Evolutionary conservation across 1,140 invertebrate genomes (phyloP), one percentile per base, ranked within the genome.

Genomic region (Stenopsyche tienmushanensis): DNA sequence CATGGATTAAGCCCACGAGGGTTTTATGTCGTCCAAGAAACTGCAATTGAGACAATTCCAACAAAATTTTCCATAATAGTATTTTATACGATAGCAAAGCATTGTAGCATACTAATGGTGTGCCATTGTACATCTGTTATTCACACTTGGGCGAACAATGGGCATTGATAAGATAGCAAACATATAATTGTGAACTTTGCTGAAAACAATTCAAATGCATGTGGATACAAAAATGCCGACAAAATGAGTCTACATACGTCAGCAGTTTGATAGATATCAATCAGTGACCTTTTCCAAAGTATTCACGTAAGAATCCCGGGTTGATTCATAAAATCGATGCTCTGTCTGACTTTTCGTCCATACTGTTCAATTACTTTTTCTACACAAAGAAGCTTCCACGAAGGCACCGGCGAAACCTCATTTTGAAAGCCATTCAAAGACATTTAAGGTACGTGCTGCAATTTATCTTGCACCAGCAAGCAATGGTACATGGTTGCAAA

Each of bases 371-470:
- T 58, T 58, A 58, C 55, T 23, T 20, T 20, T 54, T 15, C 15
- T 25, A n/a, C n/a, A n/a, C n/a, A n/a, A n/a, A n/a, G n/a, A n/a
- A n/a, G n/a, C n/a, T n/a, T n/a, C n/a, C 10, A 54, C 21, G 3
- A 24, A 9, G 13, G 52, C 18, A 29, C n/a, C 8, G 18, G 39
- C 55, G 39, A 44, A 58, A 58, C 55, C 55, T 58, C 55, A 58
- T 58, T 58, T 39, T 17, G 17, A 58, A 44, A 58, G 55, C 24
- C 41, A 58, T 58, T 58, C 55, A 58, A 58, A 58, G 55, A 58
- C 55, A 58, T 58, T 58, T 58, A 58, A 26, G 17, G 39, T 58
- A 58, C 55, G 55, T 58, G 55, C 34, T 44, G 29, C 55, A 39
- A 58, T 58, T 58, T 58, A 58, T 58, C 34, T 44, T 44, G 34